Base-by-base conservation (phyloP, 2,888 invertebrate species). In the Harpagoxenus sublaevis region DNA sequence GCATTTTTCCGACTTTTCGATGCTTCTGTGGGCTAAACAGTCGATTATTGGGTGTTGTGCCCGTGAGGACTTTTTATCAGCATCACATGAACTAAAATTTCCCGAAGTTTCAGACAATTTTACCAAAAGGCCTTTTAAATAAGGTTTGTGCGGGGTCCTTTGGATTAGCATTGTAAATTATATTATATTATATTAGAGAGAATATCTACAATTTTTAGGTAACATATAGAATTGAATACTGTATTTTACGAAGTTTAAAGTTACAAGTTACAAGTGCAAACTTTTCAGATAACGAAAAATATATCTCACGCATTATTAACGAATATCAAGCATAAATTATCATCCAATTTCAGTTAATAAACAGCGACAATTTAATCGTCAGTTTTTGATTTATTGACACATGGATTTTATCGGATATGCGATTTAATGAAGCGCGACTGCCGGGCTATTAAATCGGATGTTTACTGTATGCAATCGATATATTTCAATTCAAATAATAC, bases 401-500 rank as follows among this genome's bases (percentile, higher is more conserved):
- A 23, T 48, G 45, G 70, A 70, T 79, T 70, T 79, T 60, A 39
- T 60, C 60, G 60, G 60, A 71, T 51, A 39, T 57, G 48, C 53
- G 39, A 62, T 62, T 71, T 71, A 81, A 71, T 71, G 71, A 60
- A 71, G 53, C 68, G 55, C 68, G 45, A 51, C 48, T 81, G 39
- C 60, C 48, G 23, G 51, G 39, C 71, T 62, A 81, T 81, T 81
- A 71, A 71, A 81, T 81, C 79, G 39, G 51, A 62, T 39, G 28
- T 71, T 81, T 71, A 39, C 28, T 31, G 39, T 81, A 60, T 35
- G 48, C 71, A 71, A 62, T 71, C 71, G 18, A 79, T 79, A 79
- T 71, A 62, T 79, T 79, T 70, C 48, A 70, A 79, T 70, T 48
- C 51, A 57, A 86, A 85, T 83, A 84, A 85, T 84, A 83, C 83